Percentiles rank a stretch among this genome's conserved stretches.
Evolutionary conservation across 2,888 invertebrate species (phyloP).

Genomic region (Hedychridium roseum): DNA sequence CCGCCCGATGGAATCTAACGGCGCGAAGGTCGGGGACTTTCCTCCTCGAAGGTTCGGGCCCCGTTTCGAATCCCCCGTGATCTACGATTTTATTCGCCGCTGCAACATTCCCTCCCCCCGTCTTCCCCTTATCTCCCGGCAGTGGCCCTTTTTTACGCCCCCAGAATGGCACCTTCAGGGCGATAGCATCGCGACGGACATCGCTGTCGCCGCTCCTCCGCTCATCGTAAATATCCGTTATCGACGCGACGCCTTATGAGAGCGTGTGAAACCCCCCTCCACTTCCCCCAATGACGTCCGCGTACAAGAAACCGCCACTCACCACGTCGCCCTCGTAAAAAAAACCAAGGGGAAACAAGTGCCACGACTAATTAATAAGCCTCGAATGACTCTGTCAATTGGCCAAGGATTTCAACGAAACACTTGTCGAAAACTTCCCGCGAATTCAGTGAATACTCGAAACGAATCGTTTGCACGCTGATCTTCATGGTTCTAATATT

Average conservation of each 20-base stretch:
- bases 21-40: conserved; percentile 17
- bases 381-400: conserved; percentile 17
- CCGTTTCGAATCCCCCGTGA: conserved; percentile 36
- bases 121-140: background rate
- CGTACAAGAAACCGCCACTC: conserved; percentile 5
- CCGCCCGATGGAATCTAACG: conserved; percentile 13
- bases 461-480: too few relatives aligned
- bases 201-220: too few relatives aligned
- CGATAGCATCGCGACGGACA: too few relatives aligned
- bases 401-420: too few relatives aligned
- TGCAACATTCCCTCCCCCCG: conserved; percentile 20
- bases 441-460: too few relatives aligned
- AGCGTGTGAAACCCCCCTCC: too few relatives aligned
- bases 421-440: too few relatives aligned
- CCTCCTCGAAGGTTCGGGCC: conserved; percentile 18
- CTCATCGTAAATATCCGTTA: too few relatives aligned
- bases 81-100: conserved; percentile 44
- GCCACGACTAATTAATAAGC: conserved; percentile 16
- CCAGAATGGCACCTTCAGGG: too few relatives aligned
- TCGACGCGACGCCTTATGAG: too few relatives aligned
- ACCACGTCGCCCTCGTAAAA: conserved; percentile 12
- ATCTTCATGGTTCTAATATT: too few relatives aligned
- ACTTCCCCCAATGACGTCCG: background rate
- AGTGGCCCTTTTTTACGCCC: too few relatives aligned
- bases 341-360: conserved; percentile 20